Conservation (phyloP, 2,113 vertebrate species). For the Neomonachus schauinslandi region DNA sequence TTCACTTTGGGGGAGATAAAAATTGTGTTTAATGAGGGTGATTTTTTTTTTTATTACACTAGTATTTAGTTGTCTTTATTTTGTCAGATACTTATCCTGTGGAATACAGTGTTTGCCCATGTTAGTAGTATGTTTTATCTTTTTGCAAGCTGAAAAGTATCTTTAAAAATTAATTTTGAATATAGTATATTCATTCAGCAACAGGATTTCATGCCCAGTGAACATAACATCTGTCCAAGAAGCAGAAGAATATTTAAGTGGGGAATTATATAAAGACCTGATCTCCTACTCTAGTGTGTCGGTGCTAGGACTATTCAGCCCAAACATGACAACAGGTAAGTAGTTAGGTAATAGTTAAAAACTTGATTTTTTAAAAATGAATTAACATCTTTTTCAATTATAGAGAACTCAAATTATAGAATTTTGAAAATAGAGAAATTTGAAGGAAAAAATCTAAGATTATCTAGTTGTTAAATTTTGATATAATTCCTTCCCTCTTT, state of each 20-base stretch:
- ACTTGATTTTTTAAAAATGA: background rate
- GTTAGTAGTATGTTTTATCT: background rate
- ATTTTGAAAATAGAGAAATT: slow-evolving; percentile 30
- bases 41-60: background rate
- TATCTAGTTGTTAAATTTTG: slow-evolving; percentile 18
- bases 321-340: slow-evolving; percentile 86
- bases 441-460: slow-evolving; percentile 14
- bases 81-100: slow-evolving; percentile 12
- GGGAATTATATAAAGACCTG: slow-evolving; percentile 82
- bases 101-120: background rate
- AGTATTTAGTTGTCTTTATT: slow-evolving; percentile 48
- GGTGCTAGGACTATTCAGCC: slow-evolving; percentile 90
- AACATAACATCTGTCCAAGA: slow-evolving; percentile 87
- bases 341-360: background rate
- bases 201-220: slow-evolving; percentile 83
- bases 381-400: slow-evolving; percentile 22
- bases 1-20: background rate
- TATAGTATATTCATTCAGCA: slow-evolving; percentile 82
- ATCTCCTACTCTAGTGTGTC: slow-evolving; percentile 76
- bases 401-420: background rate
- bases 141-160: slow-evolving; percentile 12
- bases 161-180: slow-evolving; percentile 64
- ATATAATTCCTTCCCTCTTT: slow-evolving; percentile 11
- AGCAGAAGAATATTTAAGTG: slow-evolving; percentile 90
- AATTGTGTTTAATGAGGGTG: slow-evolving; percentile 20